Conservation (phyloP, 2,113 vertebrate genomes). For the Chiloscyllium plagiosum region DNA sequence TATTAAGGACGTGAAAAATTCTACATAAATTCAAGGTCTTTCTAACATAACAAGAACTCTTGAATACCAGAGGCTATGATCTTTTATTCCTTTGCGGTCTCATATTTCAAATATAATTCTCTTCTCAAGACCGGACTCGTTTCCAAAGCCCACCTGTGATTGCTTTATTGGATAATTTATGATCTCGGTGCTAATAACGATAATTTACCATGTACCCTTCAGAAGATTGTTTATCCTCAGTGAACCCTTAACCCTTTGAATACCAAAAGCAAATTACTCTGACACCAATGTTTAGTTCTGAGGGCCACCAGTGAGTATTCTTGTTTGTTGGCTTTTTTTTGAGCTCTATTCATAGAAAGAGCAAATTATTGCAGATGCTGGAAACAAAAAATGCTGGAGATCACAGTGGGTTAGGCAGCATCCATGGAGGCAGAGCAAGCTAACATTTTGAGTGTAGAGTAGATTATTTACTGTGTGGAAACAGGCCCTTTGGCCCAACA, state of each 20-base stretch:
- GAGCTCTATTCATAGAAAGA: not conserved
- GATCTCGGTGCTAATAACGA: not conserved
- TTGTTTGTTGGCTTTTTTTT: not conserved
- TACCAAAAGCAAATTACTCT: not conserved
- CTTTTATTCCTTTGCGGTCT: not conserved
- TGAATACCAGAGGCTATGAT: not conserved
- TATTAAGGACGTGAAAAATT: not conserved
- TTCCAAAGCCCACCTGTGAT: not conserved
- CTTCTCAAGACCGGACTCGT: not conserved
- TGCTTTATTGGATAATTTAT: conserved; percentile 5
- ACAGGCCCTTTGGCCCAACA: too few relatives aligned
- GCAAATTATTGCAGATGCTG: too few relatives aligned
- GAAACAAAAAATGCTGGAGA: too few relatives aligned
- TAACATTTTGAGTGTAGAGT: too few relatives aligned
- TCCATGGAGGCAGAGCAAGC: too few relatives aligned
- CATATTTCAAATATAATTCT: not conserved
- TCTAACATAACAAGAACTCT: not conserved
- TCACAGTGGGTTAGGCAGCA: too few relatives aligned
- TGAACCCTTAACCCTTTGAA: not conserved
- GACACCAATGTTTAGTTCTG: not conserved
- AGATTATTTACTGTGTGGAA: too few relatives aligned
- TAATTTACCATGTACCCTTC: not conserved
- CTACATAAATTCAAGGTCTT: not conserved
- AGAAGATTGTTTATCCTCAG: not conserved
- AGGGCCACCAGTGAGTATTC: not conserved